Percentiles rank a stretch among this genome's conserved stretches.
Conservation (phyloP, 2,797 vertebrate species). For the Anisognathus igniventris region DNA sequence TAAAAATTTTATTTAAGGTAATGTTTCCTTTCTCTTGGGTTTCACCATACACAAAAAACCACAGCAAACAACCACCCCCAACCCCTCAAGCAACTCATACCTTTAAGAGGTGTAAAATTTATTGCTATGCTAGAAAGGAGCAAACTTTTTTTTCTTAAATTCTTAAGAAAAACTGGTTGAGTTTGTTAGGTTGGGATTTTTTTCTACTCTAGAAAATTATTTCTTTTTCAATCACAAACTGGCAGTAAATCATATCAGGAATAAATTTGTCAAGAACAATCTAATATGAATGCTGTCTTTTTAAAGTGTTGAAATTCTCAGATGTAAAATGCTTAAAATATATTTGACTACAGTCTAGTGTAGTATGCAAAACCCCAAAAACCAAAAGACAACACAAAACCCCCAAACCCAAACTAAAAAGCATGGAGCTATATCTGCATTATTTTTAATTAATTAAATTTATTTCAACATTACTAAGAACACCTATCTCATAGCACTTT, state of each 20-base stretch:
- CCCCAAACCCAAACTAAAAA: too few species aligned
- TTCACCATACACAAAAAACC: neutral
- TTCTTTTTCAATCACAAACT: neutral
- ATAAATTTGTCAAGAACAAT: neutral
- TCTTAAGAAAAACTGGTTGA: neutral
- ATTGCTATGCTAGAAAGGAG: neutral
- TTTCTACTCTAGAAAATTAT: neutral
- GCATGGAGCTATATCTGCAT: rapidly evolving
- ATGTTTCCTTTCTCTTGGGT: neutral
- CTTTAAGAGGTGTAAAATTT: neutral
- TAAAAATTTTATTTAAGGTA: neutral
- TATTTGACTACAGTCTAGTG: neutral
- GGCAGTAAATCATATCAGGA: neutral
- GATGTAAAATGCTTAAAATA: rapidly evolving
- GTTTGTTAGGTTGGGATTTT: rapidly evolving
- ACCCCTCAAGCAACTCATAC: rapidly evolving
- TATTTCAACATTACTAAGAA: neutral
- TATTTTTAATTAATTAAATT: neutral
- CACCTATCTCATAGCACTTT: neutral
- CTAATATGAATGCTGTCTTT: neutral
- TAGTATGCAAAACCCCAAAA: neutral
- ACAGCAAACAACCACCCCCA: rapidly evolving
- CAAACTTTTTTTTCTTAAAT: neutral
- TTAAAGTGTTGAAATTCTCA: neutral
- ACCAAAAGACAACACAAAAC: rapidly evolving